Evolutionary conservation across 2,888 invertebrate genomes (phyloP).

Genomic region (Epistrophe eligans): DNA sequence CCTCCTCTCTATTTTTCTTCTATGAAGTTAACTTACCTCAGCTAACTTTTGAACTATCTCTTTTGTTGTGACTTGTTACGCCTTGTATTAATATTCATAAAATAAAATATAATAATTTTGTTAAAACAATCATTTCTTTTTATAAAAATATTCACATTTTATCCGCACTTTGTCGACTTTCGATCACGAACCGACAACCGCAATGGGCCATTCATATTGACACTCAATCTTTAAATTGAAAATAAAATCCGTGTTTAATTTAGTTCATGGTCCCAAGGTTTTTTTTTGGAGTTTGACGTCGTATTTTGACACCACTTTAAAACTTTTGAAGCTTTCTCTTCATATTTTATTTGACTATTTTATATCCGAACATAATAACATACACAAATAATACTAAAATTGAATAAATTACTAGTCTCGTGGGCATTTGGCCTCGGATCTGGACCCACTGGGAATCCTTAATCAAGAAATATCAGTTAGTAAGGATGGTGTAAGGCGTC

Average conservation of each 20-base stretch:
- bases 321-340: constrained; percentile 36
- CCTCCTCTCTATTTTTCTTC: no score
- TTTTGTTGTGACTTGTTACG: no score
- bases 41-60: no score
- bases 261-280: neutral
- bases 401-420: constrained; percentile 86
- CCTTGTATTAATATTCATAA: no score
- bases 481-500: constrained; percentile 83
- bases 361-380: constrained; percentile 33
- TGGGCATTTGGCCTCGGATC: constrained; percentile 92
- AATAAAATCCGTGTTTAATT: neutral
- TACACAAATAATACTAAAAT: constrained; percentile 45
- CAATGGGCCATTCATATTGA: neutral
- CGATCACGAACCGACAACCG: neutral
- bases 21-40: no score
- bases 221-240: neutral
- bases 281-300: neutral
- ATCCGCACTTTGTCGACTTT: neutral
- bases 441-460: constrained; percentile 91
- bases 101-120: no score
- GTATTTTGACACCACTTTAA: constrained; percentile 1
- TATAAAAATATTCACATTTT: no score
- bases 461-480: constrained; percentile 82
- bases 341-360: constrained; percentile 48
- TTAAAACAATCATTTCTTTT: no score